Evolutionary conservation across 2,888 invertebrate species (phyloP), one percentile per base, ranked within the genome.

Genomic region (Ethmia dodecea): DNA sequence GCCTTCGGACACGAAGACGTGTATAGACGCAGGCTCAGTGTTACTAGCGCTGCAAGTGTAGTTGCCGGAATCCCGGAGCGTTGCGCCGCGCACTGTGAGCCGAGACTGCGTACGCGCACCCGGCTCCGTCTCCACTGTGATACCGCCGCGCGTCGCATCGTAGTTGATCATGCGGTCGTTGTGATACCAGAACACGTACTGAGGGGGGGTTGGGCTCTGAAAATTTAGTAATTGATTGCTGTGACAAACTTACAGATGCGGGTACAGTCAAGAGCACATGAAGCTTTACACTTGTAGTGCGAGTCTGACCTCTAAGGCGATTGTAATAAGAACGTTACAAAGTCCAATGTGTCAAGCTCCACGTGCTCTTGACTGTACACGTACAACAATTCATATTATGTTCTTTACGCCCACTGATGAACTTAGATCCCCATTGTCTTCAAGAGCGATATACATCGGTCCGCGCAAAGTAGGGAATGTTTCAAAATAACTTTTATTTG

Each of bases 161-260:
- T 96, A 96, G 88, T 96, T 96, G 78, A 96, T 96, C 93, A 96
- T 95, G 57, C 94, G 92, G 72, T 94, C 94, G 81, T 97, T 96
- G 88, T 96, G 96, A 86, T 95, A 96, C 96, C 96, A 97, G 88
- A 96, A 96, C 53, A 97, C 96, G 88, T 95, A 97, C 73, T 96
- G 95, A 14, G 96, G 96, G 38, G 96, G 96, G 47, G 94, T 94
- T 33, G 96, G 96, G 74, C 96, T 96, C 94, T 96, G 90, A 3
- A 90, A 89, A 22, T n/a, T n/a, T 22, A 8, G 9, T 9, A 3
- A 22, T 22, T n/a, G 3, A 3, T 22, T 22, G 22, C n/a, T 8
- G 9, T 22, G n/a, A 6, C 4, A 22, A 1, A 22, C 9, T 8
- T 20, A 20, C 20, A 22, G 18, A 18, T 18, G 6, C 18, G 18